Conservation (phyloP, 2,113 vertebrate species). For the Mus musculus region DNA sequence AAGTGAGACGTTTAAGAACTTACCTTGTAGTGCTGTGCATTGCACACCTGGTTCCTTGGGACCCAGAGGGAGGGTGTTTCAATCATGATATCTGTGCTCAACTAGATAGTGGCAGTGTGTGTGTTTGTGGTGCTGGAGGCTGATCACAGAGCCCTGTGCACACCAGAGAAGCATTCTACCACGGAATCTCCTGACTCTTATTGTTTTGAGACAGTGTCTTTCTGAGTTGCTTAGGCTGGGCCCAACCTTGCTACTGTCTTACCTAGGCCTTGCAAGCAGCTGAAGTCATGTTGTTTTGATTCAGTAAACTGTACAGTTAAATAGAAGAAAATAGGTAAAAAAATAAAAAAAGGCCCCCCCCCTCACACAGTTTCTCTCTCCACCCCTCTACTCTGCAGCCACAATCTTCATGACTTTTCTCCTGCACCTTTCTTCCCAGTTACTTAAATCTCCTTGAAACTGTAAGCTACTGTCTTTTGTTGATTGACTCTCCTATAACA, state of each 20-base stretch:
- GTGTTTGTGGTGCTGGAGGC: background rate
- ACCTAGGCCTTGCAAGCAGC: background rate
- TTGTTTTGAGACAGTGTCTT: background rate
- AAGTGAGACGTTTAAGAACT: rapidly evolving
- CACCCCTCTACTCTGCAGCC: background rate
- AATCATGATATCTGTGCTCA: background rate
- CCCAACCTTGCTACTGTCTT: background rate
- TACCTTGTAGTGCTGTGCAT: rapidly evolving
- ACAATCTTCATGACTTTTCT: background rate
- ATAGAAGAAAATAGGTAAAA: background rate
- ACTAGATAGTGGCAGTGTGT: background rate
- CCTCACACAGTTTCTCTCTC: no score
- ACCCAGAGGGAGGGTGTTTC: background rate
- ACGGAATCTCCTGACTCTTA: no score
- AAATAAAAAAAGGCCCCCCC: no score
- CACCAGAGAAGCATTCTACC: background rate
- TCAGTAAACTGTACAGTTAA: background rate
- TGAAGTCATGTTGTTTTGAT: background rate
- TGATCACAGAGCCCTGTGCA: no score
- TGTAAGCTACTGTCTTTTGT: background rate
- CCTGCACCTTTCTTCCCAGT: background rate
- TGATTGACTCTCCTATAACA: background rate
- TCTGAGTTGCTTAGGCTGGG: background rate
- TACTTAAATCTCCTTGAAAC: background rate
- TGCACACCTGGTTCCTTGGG: background rate